Evolutionary conservation across 2,888 invertebrate species (phyloP).

Genomic region (Monoplex corrugatus): DNA sequence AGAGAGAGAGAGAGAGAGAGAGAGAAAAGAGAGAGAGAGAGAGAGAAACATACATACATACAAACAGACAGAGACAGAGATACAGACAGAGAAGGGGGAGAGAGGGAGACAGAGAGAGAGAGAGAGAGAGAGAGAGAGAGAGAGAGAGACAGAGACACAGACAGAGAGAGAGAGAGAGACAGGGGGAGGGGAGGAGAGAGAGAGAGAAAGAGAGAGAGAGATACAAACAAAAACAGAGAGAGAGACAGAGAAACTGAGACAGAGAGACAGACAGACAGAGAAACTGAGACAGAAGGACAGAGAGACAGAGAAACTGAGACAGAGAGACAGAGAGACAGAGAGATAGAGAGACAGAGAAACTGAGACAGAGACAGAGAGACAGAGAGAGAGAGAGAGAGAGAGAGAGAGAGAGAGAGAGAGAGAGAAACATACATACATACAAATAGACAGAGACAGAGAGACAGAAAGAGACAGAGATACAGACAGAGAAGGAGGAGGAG

Average conservation of each 20-base stretch:
- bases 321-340: background rate
- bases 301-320: no score
- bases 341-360: background rate
- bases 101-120: background rate
- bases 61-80: no score
- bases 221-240: no score
- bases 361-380: background rate
- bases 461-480: conserved; percentile 19
- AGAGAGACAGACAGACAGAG: no score
- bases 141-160: conserved; percentile 2
- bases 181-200: no score
- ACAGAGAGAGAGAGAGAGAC: no score
- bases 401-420: background rate
- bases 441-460: background rate
- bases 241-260: no score
- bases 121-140: conserved; percentile 24
- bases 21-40: conserved; percentile 23
- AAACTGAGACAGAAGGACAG: background rate
- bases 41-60: background rate
- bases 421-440: background rate
- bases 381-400: background rate
- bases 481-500: conserved; percentile 28
- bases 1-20: conserved; percentile 13
- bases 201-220: no score
- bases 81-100: background rate